Conservation (phyloP, 2,113 vertebrate genomes). For the Scopus umbretta region DNA sequence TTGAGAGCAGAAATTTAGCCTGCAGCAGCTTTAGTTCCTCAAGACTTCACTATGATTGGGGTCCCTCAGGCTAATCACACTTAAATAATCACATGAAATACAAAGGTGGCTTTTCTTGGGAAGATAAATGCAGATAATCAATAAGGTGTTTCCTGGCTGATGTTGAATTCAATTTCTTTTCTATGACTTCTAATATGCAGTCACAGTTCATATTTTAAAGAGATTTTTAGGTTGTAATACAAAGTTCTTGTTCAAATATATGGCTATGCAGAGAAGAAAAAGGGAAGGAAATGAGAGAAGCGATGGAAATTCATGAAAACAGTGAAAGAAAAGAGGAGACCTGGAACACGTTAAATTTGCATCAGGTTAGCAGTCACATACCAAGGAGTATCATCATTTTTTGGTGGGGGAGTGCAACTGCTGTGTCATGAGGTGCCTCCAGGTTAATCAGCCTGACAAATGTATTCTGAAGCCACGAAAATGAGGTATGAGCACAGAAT, state of each 20-base stretch:
- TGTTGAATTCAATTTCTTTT: background rate
- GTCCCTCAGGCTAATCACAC: background rate
- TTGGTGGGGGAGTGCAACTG: too few species aligned
- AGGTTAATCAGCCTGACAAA: background rate
- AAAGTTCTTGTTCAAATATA: background rate
- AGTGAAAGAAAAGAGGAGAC: background rate
- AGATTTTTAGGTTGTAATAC: background rate
- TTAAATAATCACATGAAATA: background rate
- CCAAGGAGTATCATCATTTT: background rate
- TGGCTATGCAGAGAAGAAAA: background rate
- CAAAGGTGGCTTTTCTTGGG: background rate
- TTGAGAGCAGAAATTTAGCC: background rate
- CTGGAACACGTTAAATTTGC: background rate
- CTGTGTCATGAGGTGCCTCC: background rate
- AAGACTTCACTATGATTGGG: background rate
- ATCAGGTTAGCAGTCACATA: fast-evolving
- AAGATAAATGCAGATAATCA: background rate
- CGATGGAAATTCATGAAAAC: background rate
- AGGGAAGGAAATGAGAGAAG: background rate
- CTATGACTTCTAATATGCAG: background rate
- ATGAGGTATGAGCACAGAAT: background rate
- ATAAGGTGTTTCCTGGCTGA: background rate
- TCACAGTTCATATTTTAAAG: background rate
- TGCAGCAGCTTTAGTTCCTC: background rate
- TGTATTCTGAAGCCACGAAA: background rate